phyloP scores from a whole-genome alignment of 2,797 vertebrate species.

The Cynopterus sphinx region DNA sequence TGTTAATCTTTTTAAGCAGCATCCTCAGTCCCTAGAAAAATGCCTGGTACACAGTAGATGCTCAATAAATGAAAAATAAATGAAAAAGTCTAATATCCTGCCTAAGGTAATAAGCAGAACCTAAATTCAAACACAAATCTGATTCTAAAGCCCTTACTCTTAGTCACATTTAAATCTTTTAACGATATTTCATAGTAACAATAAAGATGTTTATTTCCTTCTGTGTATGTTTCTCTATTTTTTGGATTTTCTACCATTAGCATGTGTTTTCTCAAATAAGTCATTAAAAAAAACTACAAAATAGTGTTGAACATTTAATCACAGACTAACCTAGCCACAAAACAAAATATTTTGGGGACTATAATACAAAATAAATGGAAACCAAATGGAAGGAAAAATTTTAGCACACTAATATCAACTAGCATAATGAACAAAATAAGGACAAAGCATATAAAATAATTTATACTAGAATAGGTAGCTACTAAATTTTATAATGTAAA shows the following conservation, averaged over 20 bases:
- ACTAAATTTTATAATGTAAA: constrained; percentile 32
- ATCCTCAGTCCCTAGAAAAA: constrained; percentile 50
- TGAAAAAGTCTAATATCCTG: constrained; percentile 29
- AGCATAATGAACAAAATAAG: constrained; percentile 57
- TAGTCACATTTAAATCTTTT: constrained; percentile 55
- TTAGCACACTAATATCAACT: constrained; percentile 47
- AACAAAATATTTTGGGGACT: constrained; percentile 46
- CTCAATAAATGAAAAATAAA: constrained; percentile 35
- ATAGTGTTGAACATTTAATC: constrained; percentile 35
- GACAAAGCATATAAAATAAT: constrained; percentile 45
- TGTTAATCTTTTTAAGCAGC: constrained; percentile 26
- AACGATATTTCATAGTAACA: constrained; percentile 41
- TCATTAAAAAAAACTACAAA: constrained; percentile 58
- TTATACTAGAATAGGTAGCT: constrained; percentile 29
- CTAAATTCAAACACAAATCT: constrained; percentile 53
- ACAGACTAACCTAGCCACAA: constrained; percentile 56
- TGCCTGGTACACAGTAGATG: constrained; percentile 35
- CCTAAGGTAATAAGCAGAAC: constrained; percentile 2
- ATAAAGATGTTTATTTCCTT: constrained; percentile 45
- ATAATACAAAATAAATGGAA: constrained; percentile 53
- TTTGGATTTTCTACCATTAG: constrained; percentile 37
- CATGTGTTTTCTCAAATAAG: constrained; percentile 32
- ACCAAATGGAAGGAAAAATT: constrained; percentile 44
- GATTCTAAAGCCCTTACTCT: constrained; percentile 41
- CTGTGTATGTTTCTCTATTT: constrained; percentile 33